phyloP scores from a whole-genome alignment of 2,888 invertebrate genomes.

The Macaria liturata region DNA sequence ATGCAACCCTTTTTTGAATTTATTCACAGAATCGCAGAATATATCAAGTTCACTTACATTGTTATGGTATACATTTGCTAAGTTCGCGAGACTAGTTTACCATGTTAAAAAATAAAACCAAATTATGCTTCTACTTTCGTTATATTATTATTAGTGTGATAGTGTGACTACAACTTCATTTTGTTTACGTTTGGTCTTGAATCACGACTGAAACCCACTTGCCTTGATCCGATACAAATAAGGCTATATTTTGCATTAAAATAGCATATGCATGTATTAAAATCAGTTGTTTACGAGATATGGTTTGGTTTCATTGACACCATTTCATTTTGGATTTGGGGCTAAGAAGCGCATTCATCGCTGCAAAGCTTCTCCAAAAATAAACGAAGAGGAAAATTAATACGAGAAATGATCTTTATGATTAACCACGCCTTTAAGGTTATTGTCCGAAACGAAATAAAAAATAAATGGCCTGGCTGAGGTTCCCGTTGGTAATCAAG shows the following conservation, averaged over 20 bases:
- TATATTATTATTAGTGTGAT: too few species aligned
- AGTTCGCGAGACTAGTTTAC: too few species aligned
- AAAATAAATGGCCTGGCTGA: background rate
- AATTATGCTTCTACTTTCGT: too few species aligned
- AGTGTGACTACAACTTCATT: constrained; percentile 1
- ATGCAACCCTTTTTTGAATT: too few species aligned
- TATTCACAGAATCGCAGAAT: too few species aligned
- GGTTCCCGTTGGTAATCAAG: background rate
- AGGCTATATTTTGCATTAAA: constrained; percentile 11
- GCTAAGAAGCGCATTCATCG: too few species aligned
- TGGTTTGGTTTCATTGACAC: constrained; percentile 9
- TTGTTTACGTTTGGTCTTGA: constrained; percentile 35
- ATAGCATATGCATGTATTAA: constrained; percentile 3
- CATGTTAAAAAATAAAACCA: too few species aligned
- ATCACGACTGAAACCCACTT: constrained; percentile 16
- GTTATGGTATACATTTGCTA: too few species aligned
- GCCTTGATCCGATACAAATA: constrained; percentile 25
- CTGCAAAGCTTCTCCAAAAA: background rate
- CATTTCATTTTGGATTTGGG: background rate
- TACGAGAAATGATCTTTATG: background rate
- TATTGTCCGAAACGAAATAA: background rate
- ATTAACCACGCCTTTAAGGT: background rate
- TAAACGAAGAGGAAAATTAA: too few species aligned
- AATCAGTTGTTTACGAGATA: background rate
- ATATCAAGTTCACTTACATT: too few species aligned